phyloP scores from a whole-genome alignment of 2,113 vertebrate species.

The Chionis minor region DNA sequence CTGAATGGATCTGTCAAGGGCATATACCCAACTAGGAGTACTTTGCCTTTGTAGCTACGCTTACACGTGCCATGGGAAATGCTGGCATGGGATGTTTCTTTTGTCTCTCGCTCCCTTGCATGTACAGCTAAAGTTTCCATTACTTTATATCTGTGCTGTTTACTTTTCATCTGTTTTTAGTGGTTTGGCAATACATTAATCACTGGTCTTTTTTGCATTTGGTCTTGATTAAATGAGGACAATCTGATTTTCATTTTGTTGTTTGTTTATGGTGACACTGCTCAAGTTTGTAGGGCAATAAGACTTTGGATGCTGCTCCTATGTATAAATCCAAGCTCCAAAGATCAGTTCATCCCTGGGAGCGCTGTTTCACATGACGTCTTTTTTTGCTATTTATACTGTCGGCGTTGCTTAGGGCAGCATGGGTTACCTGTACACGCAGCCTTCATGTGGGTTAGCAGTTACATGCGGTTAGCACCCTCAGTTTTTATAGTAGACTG shows the following conservation, averaged over 20 bases:
- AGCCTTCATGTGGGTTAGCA: neutral
- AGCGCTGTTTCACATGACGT: rapidly evolving
- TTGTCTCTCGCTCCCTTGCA: constrained; percentile 16
- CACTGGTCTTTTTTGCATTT: constrained; percentile 55
- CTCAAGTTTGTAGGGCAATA: constrained; percentile 4
- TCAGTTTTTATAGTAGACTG: neutral
- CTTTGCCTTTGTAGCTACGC: neutral
- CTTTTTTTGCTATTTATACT: neutral
- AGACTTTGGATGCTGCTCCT: constrained; percentile 18
- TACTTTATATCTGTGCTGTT: constrained; percentile 49
- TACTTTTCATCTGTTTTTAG: constrained; percentile 56
- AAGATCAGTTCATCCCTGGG: neutral
- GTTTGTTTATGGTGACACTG: neutral
- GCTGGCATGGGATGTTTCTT: constrained; percentile 6
- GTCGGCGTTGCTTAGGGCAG: neutral
- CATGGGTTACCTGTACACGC: neutral
- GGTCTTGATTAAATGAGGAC: constrained; percentile 54
- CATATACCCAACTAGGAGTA: neutral
- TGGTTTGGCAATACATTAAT: constrained; percentile 70
- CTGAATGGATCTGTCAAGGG: neutral
- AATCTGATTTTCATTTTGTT: constrained; percentile 43
- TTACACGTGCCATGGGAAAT: neutral
- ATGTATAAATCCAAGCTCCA: neutral
- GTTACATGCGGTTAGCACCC: neutral
- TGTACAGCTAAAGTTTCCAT: constrained; percentile 45